Evolutionary conservation across 1,140 invertebrate genomes (phyloP), one percentile per base, ranked within the genome.

Genomic region (Campoletis sonorensis): DNA sequence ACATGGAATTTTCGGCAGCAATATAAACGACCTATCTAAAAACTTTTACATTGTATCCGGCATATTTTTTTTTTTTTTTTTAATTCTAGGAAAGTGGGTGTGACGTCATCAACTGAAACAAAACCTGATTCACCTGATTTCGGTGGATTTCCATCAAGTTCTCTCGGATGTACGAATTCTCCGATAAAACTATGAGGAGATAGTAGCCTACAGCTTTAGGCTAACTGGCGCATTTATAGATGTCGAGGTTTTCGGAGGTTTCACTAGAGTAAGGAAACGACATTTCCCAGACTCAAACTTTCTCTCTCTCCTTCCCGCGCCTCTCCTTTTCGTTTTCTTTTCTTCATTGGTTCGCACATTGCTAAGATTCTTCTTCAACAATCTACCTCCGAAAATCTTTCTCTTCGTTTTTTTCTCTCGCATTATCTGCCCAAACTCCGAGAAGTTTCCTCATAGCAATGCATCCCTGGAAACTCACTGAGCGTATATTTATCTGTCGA

Each of bases 401-500:
- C 61, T 64, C 4, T 64, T 26, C 15, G 23, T 64, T 64, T 10
- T 26, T 64, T 23, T 10, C 21, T 26, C 21, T 64, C 21, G 23
- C 0, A 64, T 64, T 23, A 64, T 64, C 23, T 61, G 11, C 8
- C 61, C 61, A 64, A 64, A 64, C 61, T 64, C 23, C 27, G 3
- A 11, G 23, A 70, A 33, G 30, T 70, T 33, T 70, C 30, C 67
- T 18, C 67, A 70, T 70, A 33, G 16, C 67, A 27, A 23, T 64
- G 61, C 21, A 70, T 70, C 15, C 27, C 30, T 70, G n/a, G 27
- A 33, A 70, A 4, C 21, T 70, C 30, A 70, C 27, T 30, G 4
- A 4, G 67, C 15, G n/a, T 33, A 33, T 70, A 30, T 33, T 70
- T 70, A 70, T 70, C 67, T 33, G 30, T 33, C 16, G 67, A 70